Conservation (phyloP, 2,888 invertebrate species). For the Lissonota sp. region DNA sequence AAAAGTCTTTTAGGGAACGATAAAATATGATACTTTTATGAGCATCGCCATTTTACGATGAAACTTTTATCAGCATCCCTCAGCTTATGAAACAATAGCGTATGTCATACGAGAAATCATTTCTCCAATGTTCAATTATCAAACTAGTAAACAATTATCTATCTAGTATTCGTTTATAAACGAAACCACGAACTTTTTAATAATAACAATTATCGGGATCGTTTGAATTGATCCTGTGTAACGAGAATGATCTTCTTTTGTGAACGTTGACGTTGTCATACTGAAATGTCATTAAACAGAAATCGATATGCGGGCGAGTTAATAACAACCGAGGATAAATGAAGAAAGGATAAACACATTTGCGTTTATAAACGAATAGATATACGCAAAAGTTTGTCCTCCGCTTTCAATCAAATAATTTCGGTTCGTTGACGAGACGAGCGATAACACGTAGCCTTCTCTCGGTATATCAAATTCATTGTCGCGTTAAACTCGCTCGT, state of each 20-base stretch:
- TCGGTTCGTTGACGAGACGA: slow-evolving; percentile 27
- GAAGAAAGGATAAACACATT: slow-evolving; percentile 4
- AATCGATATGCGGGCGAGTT: slow-evolving; percentile 25
- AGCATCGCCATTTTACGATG: no score
- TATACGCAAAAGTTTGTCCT: slow-evolving; percentile 5
- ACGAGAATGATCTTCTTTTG: slow-evolving; percentile 25
- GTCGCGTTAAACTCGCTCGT: slow-evolving; percentile 37
- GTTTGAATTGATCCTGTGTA: not conserved
- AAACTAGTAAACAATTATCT: no score
- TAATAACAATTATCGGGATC: not conserved
- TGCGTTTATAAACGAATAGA: not conserved
- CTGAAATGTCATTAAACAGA: slow-evolving; percentile 29
- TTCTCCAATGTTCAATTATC: no score
- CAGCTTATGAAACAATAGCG: no score
- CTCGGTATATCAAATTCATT: slow-evolving; percentile 38
- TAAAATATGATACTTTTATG: no score
- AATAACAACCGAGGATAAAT: not conserved
- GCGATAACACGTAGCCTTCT: not conserved
- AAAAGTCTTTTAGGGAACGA: no score
- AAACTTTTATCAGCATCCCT: no score
- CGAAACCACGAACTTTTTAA: not conserved
- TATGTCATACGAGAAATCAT: no score
- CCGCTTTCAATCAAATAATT: slow-evolving; percentile 23
- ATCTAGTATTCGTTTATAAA: no score
- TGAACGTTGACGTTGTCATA: not conserved